Base-by-base conservation (phyloP, 2,888 invertebrate species). In the Lasioglossum vierecki region DNA sequence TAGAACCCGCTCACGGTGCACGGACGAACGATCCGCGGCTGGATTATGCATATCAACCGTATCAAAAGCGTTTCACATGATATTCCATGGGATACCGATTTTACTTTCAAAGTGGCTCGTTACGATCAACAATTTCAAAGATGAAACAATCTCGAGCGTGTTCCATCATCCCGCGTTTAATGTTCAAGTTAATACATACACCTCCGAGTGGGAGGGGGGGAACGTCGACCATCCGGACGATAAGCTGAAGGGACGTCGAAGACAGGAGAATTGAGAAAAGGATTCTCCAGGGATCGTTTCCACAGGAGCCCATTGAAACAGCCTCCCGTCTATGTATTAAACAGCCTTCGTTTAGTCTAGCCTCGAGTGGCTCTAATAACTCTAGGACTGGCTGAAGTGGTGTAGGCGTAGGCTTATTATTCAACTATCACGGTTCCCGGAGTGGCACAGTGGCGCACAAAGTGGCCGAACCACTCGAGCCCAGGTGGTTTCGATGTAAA, bases 281-380 rank as follows among this genome's bases (percentile, higher is more conserved):
- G 63, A 63, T 63, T 15, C 39, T 9, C 18, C 35, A 9, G 22
- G 30, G 8, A 15, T 22, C 35, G n/a, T 60, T 26, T 26, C 60
- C n/a, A n/a, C 13, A 4, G 60, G 13, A 60, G 11, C 66, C 66
- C 35, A 66, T 66, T 35, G 66, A 66, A 6, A 15, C 30, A 35
- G 30, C 22, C 66, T 18, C 6, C 35, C 30, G 26, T 46, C 30
- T 39, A 68, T 39, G 39, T 18, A 68, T 39, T 35, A 30, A 30
- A 30, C 30, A 30, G 30, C 49, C 26, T 75, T 76, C 77, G 35
- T 85, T 85, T 85, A 70, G 80, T 80, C 72, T 77, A 70, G 15
- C 71, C 80, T 49, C 41, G 72, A 85, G 84, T 76, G 63, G 11
- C 26, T 53, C 84, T 85, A 85, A 84, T 70, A 84, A 80, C 63